Conservation (phyloP, 1,140 invertebrate genomes). For the Lycorma delicatula region DNA sequence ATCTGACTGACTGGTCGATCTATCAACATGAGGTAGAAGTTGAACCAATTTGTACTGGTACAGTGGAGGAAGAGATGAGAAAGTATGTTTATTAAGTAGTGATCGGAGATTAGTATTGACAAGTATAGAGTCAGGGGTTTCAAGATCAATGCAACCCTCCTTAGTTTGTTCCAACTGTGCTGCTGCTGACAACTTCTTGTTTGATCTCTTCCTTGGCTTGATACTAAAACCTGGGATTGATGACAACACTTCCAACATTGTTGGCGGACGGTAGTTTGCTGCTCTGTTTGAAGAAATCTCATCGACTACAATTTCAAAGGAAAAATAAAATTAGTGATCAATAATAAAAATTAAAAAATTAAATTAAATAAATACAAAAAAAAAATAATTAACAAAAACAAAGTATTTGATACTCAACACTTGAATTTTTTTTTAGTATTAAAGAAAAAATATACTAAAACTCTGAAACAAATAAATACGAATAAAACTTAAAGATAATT, state of each 20-base stretch:
- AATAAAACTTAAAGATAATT: no score
- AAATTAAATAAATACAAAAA: no score
- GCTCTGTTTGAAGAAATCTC: no score
- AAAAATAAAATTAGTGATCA: no score
- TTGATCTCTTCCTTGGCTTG: slow-evolving; percentile 63
- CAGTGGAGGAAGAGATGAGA: slow-evolving; percentile 71
- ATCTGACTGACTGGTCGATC: slow-evolving; percentile 42
- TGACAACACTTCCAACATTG: slow-evolving; percentile 79
- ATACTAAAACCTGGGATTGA: slow-evolving; percentile 85
- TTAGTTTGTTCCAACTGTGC: slow-evolving; percentile 86
- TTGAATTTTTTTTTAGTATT: no score
- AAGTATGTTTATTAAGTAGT: slow-evolving; percentile 84
- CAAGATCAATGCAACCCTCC: slow-evolving; percentile 80
- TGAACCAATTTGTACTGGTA: slow-evolving; percentile 91
- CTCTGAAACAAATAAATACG: no score
- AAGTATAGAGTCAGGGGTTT: slow-evolving; percentile 93
- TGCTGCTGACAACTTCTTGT: slow-evolving; percentile 63
- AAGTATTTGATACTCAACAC: no score
- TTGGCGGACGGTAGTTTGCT: slow-evolving; percentile 36
- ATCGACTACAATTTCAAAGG: no score
- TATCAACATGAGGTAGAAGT: slow-evolving; percentile 82
- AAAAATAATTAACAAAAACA: no score
- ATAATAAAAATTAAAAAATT: no score
- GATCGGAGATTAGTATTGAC: slow-evolving; percentile 83
- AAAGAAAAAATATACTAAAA: no score